Conservation (phyloP, 2,888 invertebrate species). For the Helleia helle region DNA sequence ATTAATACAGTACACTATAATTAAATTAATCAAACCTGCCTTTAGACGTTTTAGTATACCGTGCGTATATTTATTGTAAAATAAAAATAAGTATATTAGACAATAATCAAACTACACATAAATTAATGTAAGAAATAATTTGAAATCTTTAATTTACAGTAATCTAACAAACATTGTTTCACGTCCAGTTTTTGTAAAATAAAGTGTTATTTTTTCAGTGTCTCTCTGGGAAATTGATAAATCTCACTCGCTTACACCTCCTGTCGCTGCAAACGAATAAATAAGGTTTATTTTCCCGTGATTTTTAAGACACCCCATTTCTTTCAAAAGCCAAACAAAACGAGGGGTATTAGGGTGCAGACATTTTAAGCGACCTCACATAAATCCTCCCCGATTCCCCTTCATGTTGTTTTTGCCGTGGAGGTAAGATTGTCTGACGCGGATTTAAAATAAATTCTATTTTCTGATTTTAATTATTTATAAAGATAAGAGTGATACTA, state of each 20-base stretch:
- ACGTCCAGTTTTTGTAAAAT: background rate
- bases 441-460: constrained; percentile 13
- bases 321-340: constrained; percentile 17
- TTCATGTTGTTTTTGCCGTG: background rate
- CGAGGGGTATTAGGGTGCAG: constrained; percentile 19
- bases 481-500: no score
- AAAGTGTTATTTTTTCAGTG: background rate
- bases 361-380: constrained; percentile 18
- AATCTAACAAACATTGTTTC: background rate
- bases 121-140: no score
- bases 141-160: no score
- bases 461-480: no score
- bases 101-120: no score
- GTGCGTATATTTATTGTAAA: no score
- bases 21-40: no score
- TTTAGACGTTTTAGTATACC: no score
- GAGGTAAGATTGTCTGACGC: constrained; percentile 13
- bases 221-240: constrained; percentile 1
- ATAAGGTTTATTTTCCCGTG: constrained; percentile 8
- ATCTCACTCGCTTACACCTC: background rate
- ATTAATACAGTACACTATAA: no score
- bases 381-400: constrained; percentile 16
- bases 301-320: constrained; percentile 10
- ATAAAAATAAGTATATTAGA: no score
- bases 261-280: background rate